These are phyloP conservation scores for Sebastes iracundus DNA, from an alignment of 2,797 vertebrate species.

Conservation along the genomic window DNA sequence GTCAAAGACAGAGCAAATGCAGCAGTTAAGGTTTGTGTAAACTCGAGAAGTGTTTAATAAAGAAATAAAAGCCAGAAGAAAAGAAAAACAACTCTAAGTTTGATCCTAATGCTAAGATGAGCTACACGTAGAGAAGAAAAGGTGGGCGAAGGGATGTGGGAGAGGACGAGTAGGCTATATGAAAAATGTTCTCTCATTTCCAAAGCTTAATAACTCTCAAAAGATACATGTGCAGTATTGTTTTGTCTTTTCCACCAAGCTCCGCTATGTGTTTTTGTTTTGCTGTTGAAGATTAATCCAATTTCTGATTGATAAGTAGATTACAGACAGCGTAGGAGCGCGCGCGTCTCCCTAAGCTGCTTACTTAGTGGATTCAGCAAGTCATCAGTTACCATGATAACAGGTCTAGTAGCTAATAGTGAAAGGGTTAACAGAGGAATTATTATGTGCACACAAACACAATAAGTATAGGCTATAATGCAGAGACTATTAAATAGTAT, in stretches of 20 bases:
- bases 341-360: constrained; percentile 52
- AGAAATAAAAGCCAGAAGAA: neutral
- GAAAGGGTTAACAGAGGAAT: constrained; percentile 63
- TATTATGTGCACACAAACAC: constrained; percentile 42
- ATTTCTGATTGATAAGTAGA: constrained; percentile 73
- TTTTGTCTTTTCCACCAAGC: constrained; percentile 35
- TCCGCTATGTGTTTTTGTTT: constrained; percentile 47
- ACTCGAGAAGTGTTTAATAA: neutral
- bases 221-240: constrained; percentile 24
- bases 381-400: constrained; percentile 66
- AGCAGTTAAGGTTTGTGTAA: neutral
- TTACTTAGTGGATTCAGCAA: constrained; percentile 59
- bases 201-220: constrained; percentile 46
- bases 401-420: constrained; percentile 16
- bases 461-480: constrained; percentile 33
- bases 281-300: constrained; percentile 59
- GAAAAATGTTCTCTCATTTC: constrained; percentile 38
- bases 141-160: neutral
- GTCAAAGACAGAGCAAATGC: neutral
- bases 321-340: constrained; percentile 35
- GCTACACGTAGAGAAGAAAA: neutral
- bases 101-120: neutral
- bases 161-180: neutral
- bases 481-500: constrained; percentile 57
- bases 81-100: neutral